Evolutionary conservation across 2,113 vertebrate species (phyloP).

Genomic region (Halcyon malimbica): DNA sequence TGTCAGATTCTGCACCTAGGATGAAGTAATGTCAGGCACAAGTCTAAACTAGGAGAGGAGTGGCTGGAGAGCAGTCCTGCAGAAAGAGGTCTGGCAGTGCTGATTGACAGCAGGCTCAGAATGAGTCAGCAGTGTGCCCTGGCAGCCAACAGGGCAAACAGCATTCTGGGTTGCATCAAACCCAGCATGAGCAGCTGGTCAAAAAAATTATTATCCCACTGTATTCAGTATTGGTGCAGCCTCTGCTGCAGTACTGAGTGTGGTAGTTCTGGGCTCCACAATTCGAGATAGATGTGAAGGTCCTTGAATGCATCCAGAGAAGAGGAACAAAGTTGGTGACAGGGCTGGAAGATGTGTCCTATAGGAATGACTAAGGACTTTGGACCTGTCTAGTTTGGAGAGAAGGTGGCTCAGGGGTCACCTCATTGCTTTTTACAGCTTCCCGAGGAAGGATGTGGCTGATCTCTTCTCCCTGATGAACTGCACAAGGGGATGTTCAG

Average conservation of each 20-base stretch:
- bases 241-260: not conserved
- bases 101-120: rapidly evolving
- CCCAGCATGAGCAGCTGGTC: rapidly evolving
- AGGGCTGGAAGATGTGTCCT: not conserved
- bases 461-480: not conserved
- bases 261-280: not conserved
- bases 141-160: not conserved
- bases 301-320: not conserved
- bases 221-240: rapidly evolving
- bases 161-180: not conserved
- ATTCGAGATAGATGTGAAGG: not conserved
- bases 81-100: not conserved
- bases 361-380: not conserved
- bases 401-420: not conserved
- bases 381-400: not conserved
- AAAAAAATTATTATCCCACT: rapidly evolving
- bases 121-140: not conserved
- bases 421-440: not conserved
- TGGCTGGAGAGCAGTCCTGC: not conserved
- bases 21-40: not conserved
- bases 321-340: not conserved
- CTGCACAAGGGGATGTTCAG: not conserved
- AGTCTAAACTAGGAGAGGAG: not conserved
- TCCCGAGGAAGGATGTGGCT: not conserved
- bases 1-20: not conserved